phyloP scores from a whole-genome alignment of 2,797 vertebrate genomes.

The Epinephelus awoara region DNA sequence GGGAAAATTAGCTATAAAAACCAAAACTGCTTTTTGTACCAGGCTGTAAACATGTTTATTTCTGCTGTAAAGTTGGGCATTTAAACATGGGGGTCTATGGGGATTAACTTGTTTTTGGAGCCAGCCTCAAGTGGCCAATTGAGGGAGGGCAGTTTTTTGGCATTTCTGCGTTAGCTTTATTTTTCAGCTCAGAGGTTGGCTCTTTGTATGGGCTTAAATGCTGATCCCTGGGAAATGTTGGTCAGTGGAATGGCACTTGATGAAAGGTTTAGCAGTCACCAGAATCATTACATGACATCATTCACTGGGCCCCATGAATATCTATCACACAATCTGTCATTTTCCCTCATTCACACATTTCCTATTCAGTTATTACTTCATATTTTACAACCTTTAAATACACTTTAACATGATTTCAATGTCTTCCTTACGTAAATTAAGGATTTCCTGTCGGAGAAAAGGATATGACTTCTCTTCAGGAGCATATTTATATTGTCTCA shows the following conservation, averaged over 20 bases:
- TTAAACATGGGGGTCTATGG: too few relatives aligned
- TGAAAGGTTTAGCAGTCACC: background rate
- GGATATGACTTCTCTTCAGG: background rate
- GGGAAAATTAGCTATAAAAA: too few relatives aligned
- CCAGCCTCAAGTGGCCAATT: too few relatives aligned
- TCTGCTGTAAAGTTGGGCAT: too few relatives aligned
- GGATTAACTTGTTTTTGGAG: too few relatives aligned
- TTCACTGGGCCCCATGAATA: background rate
- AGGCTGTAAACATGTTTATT: too few relatives aligned
- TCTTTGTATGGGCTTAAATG: background rate
- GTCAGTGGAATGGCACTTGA: background rate
- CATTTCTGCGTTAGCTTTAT: too few relatives aligned
- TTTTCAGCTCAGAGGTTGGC: too few relatives aligned
- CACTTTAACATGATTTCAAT: background rate
- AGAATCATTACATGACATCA: background rate
- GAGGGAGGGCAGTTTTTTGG: too few relatives aligned
- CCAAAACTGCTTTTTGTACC: too few relatives aligned
- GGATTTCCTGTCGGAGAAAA: background rate
- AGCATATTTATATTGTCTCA: background rate
- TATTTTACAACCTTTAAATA: background rate
- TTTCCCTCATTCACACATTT: background rate
- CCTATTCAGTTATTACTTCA: background rate
- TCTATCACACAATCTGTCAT: background rate
- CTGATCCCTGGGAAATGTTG: background rate
- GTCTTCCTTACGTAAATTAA: background rate